These are phyloP conservation scores for Holothuria leucospilota DNA, from an alignment of 53 echinoderm and acorn worm species.

Conservation along the genomic window DNA sequence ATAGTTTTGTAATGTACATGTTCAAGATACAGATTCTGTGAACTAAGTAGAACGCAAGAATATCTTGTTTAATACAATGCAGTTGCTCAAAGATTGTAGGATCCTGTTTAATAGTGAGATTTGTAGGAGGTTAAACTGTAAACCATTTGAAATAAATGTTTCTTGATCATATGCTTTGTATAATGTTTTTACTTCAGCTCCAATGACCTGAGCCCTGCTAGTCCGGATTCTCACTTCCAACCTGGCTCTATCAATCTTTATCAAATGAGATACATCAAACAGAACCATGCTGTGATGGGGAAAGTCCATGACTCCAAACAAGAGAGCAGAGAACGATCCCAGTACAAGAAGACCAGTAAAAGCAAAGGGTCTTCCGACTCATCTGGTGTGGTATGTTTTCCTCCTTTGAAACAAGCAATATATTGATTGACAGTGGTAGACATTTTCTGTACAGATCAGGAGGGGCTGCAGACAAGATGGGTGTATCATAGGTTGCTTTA, in stretches of 20 bases:
- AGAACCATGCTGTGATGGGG: conserved; percentile 90
- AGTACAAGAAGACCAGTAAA: conserved; percentile 76
- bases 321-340: conserved; percentile 72
- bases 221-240: conserved; percentile 69
- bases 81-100: no score
- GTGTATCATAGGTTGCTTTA: not conserved
- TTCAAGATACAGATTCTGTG: not conserved
- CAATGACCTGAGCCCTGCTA: conserved; percentile 64
- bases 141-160: no score
- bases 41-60: no score
- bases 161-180: no score
- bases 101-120: no score
- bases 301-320: conserved; percentile 71
- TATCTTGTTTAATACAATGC: no score
- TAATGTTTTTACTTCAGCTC: conserved; percentile 49
- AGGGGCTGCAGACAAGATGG: not conserved
- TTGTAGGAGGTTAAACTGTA: no score
- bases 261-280: conserved; percentile 61
- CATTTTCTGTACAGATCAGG: no score
- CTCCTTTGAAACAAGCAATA: not conserved
- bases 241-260: conserved; percentile 86
- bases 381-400: conserved; percentile 18
- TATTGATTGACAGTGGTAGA: not conserved
- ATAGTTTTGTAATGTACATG: no score
- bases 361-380: conserved; percentile 47